These are phyloP conservation scores for Neodiprion fabricii DNA, from an alignment of 1,140 invertebrate genomes.

Conservation along the genomic window DNA sequence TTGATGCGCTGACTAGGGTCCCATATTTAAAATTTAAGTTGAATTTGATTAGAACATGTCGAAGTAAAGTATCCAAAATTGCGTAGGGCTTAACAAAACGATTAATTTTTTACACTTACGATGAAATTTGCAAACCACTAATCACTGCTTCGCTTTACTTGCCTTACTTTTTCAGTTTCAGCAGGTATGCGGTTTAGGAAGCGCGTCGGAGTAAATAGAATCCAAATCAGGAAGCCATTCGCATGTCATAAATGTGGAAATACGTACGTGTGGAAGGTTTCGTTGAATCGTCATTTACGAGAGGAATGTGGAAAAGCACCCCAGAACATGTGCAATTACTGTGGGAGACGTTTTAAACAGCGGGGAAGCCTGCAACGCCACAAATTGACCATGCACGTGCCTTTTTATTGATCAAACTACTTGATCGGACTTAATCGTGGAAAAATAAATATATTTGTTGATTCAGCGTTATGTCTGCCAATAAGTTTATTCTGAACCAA, in stretches of 20 bases:
- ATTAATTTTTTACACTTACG: no score
- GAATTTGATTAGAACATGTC: no score
- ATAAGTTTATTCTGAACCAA: no score
- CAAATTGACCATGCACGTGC: constrained; percentile 28
- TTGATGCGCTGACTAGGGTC: no score
- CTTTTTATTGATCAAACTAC: background rate
- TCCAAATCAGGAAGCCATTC: constrained; percentile 42
- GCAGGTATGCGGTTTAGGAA: background rate
- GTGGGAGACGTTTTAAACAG: constrained; percentile 29
- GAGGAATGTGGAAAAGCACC: constrained; percentile 58
- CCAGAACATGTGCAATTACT: constrained; percentile 40
- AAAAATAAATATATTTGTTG: constrained; percentile 43
- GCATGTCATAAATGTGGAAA: constrained; percentile 66
- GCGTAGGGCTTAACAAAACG: no score
- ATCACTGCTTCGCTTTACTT: background rate
- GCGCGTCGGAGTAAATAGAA: background rate
- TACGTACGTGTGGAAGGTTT: constrained; percentile 66
- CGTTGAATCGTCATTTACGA: constrained; percentile 63
- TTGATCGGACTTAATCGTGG: constrained; percentile 47
- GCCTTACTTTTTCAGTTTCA: background rate
- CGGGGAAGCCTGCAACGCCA: constrained; percentile 22
- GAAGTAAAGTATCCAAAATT: no score
- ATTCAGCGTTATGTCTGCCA: constrained; percentile 39
- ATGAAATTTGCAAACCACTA: no score
- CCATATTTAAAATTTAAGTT: no score